Evolutionary conservation across 2,113 vertebrate genomes (phyloP).

Genomic region (Rhodinocichla rosea): DNA sequence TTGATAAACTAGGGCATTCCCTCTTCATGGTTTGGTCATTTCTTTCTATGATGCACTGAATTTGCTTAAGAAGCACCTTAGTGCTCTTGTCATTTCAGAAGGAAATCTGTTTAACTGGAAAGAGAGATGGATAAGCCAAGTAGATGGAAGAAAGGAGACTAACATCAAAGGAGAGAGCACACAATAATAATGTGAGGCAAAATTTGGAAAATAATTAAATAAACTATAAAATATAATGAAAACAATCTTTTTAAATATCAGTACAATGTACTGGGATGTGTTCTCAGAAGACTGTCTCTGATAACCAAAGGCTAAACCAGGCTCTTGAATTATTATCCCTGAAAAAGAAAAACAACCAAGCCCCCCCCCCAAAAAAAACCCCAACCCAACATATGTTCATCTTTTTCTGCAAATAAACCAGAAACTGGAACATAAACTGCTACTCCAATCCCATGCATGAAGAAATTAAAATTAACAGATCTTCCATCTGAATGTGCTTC

Average conservation of each 20-base stretch:
- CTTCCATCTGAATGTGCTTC: neutral
- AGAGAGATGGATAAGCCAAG: neutral
- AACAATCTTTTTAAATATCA: neutral
- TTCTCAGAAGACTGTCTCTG: neutral
- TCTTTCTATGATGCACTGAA: neutral
- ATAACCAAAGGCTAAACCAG: neutral
- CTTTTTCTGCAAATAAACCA: neutral
- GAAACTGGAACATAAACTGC: neutral
- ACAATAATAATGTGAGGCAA: neutral
- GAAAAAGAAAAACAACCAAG: neutral
- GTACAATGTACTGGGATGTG: neutral
- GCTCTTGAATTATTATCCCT: neutral
- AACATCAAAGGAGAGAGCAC: neutral
- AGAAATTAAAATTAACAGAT: slow-evolving; percentile 19
- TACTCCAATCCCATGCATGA: neutral
- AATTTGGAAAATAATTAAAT: neutral
- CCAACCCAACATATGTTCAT: neutral
- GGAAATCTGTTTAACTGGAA: neutral
- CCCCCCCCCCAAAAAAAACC: neutral
- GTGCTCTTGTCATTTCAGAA: neutral
- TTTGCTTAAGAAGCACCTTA: neutral
- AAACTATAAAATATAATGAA: neutral
- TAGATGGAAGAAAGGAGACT: neutral
- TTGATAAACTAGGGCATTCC: neutral
- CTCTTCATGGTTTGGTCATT: neutral